Conservation (phyloP, 2,113 vertebrate genomes). For the Lipophrys pholis region DNA sequence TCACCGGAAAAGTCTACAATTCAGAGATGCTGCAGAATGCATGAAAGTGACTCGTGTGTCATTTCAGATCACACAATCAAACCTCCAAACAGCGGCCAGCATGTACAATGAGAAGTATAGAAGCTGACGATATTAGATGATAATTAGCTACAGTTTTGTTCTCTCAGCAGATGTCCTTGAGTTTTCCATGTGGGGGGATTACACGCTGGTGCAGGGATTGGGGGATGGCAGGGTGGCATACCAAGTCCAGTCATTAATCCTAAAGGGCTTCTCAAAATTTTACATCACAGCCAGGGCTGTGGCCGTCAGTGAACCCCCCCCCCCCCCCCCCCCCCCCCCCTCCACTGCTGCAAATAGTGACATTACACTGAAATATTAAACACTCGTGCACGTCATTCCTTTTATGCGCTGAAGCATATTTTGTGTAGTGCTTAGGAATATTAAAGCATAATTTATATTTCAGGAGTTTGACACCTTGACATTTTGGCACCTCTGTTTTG, state of each 20-base stretch:
- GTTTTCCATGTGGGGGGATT: slow-evolving; percentile 11
- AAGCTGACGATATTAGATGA: slow-evolving; percentile 22
- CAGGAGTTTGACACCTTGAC: slow-evolving; percentile 85
- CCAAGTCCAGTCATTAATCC: slow-evolving; percentile 54
- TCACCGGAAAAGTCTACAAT: too few relatives aligned
- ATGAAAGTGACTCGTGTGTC: slow-evolving; percentile 13
- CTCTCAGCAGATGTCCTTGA: slow-evolving; percentile 41
- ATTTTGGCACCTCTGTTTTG: slow-evolving; percentile 86
- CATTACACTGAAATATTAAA: slow-evolving; percentile 74
- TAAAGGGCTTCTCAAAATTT: slow-evolving; percentile 44
- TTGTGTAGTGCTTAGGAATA: slow-evolving; percentile 82
- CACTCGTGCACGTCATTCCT: slow-evolving; percentile 58
- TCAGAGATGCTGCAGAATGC: too few relatives aligned
- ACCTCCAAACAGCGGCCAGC: slow-evolving; percentile 6
- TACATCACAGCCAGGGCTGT: slow-evolving; percentile 57
- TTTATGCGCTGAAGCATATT: slow-evolving; percentile 75
- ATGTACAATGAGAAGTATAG: slow-evolving; percentile 19
- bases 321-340: slow-evolving; percentile 54
- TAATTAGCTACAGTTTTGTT: slow-evolving; percentile 54
- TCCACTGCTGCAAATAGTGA: slow-evolving; percentile 56
- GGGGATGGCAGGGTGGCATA: too few relatives aligned
- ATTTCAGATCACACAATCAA: slow-evolving; percentile 7
- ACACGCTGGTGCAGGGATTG: background rate
- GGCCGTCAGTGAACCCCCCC: slow-evolving; percentile 48
- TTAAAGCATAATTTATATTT: slow-evolving; percentile 85